Evolutionary conservation across 2,113 vertebrate genomes (phyloP), one percentile per base, ranked within the genome.

Genomic region (Mesitornis unicolor): DNA sequence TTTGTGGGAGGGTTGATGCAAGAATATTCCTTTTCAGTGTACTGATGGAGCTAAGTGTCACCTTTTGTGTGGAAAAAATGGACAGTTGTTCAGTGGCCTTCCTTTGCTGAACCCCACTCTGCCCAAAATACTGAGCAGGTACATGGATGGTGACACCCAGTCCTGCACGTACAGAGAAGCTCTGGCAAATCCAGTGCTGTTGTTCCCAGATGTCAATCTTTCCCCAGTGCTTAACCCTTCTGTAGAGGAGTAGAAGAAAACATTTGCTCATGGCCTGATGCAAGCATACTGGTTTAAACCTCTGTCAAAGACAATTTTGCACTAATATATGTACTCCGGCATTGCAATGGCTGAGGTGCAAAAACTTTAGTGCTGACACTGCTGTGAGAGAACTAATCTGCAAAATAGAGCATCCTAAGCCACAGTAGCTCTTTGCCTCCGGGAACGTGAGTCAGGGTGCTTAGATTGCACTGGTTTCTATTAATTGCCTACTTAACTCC

Each of bases 401-500:
- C 70, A 93, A 95, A 94, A 80, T 0, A 80, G 88, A 92, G 90
- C 82, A 86, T 88, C 71, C 82, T 93, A 51, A 95, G 21, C 78
- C 90, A 69, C 45, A 82, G 75, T 61, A 93, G 92, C 85, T 92
- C 90, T 65, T 93, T 2, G 67, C 88, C 95, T 84, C 86, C 36
- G 90, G 92, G 88, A 95, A 67, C 0, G 2, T 67, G 90, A 95
- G 89, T 80, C 92, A 93, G 89, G 92, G 51, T 84, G 86, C 91
- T 90, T 67, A 67, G 89, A 77, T 81, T 84, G 83, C 80, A 84
- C 84, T 61, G 76, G 60, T 86, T 93, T 93, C 79, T 95, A 73
- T 94, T 97, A 93, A 97, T 96, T 95, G 96, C 93, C 68, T 95
- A 53, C 90, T 95, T 89, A 89, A 83, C 68, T 93, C 90, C 91